Base-by-base conservation (phyloP, 2,888 invertebrate species). In the Isotomurus palustris region DNA sequence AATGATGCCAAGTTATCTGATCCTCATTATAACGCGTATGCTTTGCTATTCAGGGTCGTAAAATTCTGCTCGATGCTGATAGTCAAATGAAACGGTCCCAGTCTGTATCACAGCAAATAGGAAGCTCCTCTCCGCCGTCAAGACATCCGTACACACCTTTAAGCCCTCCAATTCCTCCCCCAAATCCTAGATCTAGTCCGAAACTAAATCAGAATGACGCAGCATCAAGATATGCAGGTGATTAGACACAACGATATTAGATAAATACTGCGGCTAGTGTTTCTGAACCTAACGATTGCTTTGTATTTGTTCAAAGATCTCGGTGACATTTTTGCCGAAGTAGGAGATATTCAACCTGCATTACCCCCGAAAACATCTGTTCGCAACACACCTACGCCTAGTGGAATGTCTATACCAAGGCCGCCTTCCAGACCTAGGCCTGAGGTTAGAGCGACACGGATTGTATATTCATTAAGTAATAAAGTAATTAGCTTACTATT, bases 391-490 rank as follows among this genome's bases (percentile, higher is more conserved):
- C 86, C 88, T 2, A 89, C 90, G 2, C 86, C 88, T 1, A 79
- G 79, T 29, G 80, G 82, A 47, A 84, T 85, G 45, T 90, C 88
- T 22, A 85, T 92, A 68, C 91, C 91, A n/a, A 81, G 91, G 60
- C 91, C 91, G 3, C 91, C 91, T 1, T 91, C 91, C 2, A 79
- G 91, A 52, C 71, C 72, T 25, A 82, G 90, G 50, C 88, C 89
- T 1, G 91, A 91, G 70, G 80, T 78, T 49, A 56, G 63, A n/a
- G n/a, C n/a, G n/a, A n/a, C n/a, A n/a, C n/a, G n/a, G n/a, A n/a
- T n/a, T n/a, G n/a, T n/a, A n/a, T n/a, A n/a, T n/a, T n/a, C n/a
- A n/a, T n/a, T n/a, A n/a, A n/a, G n/a, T n/a, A n/a, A n/a, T n/a
- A n/a, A n/a, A n/a, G n/a, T n/a, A n/a, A n/a, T n/a, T n/a, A n/a